Evolutionary conservation across 2,888 invertebrate species (phyloP).

Genomic region (Caenorhabditis sp.): DNA sequence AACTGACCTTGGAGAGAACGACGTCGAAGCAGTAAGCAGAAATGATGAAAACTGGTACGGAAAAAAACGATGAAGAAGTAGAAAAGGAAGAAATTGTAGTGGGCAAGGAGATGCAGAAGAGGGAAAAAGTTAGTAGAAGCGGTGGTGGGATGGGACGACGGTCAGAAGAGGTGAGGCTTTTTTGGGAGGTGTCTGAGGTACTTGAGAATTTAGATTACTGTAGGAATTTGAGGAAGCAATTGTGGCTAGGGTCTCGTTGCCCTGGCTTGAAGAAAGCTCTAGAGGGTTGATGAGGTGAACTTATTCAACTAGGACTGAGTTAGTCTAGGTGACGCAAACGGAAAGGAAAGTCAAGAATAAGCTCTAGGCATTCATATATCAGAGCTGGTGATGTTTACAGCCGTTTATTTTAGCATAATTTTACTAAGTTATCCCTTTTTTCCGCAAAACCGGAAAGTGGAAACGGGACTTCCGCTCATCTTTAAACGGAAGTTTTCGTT

Average conservation of each 20-base stretch:
- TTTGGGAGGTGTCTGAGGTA: conserved; percentile 6
- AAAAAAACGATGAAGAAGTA: conserved; percentile 35
- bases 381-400: too few relatives aligned
- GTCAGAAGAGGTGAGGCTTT: neutral
- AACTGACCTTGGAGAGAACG: conserved; percentile 55
- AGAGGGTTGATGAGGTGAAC: too few relatives aligned
- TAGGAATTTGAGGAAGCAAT: neutral
- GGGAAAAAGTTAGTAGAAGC: conserved; percentile 3
- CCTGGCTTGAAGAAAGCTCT: too few relatives aligned
- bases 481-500: too few relatives aligned
- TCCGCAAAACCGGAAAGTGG: too few relatives aligned
- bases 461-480: too few relatives aligned
- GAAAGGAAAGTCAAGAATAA: too few relatives aligned
- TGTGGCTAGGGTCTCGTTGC: neutral
- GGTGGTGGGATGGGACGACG: conserved; percentile 15
- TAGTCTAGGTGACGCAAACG: too few relatives aligned
- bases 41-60: conserved; percentile 57
- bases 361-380: too few relatives aligned
- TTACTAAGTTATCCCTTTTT: too few relatives aligned
- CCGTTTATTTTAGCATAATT: too few relatives aligned
- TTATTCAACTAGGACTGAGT: too few relatives aligned
- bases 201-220: neutral
- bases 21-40: conserved; percentile 36
- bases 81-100: conserved; percentile 9
- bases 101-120: neutral